phyloP scores from a whole-genome alignment of 2,888 invertebrate genomes.

The Limnephilus marmoratus region DNA sequence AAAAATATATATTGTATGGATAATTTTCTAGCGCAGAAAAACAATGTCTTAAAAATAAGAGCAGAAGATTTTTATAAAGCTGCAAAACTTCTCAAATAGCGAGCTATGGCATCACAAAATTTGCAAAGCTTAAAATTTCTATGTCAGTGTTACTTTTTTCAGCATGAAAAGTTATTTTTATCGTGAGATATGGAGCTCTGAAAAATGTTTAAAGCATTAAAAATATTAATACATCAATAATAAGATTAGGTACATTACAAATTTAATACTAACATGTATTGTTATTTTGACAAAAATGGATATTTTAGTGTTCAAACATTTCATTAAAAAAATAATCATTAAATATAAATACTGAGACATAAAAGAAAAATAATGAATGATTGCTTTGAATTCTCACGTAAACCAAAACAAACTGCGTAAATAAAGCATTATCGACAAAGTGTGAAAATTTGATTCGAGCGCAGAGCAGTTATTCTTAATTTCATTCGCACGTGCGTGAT shows the following conservation, averaged over 20 bases:
- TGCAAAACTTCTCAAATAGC: background rate
- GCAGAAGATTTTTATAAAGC: background rate
- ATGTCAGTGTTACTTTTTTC: background rate
- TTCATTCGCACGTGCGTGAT: background rate
- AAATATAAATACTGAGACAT: background rate
- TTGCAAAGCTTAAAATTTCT: background rate
- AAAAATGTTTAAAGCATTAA: background rate
- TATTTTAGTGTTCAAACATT: background rate
- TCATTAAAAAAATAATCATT: background rate
- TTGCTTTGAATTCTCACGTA: conserved; percentile 4
- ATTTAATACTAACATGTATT: background rate
- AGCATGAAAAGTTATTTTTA: background rate
- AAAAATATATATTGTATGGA: background rate
- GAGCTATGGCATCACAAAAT: background rate
- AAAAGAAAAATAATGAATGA: background rate
- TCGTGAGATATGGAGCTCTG: background rate
- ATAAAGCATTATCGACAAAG: background rate
- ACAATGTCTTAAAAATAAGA: background rate
- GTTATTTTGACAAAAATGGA: background rate
- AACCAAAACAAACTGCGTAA: conserved; percentile 1
- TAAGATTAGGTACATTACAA: background rate
- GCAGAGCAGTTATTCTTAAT: background rate
- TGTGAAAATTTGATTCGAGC: background rate
- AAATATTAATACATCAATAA: background rate
- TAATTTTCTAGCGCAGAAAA: background rate